Evolutionary conservation across 2,113 vertebrate genomes (phyloP), one percentile per base, ranked within the genome.

Genomic region (Mirounga angustirostris): DNA sequence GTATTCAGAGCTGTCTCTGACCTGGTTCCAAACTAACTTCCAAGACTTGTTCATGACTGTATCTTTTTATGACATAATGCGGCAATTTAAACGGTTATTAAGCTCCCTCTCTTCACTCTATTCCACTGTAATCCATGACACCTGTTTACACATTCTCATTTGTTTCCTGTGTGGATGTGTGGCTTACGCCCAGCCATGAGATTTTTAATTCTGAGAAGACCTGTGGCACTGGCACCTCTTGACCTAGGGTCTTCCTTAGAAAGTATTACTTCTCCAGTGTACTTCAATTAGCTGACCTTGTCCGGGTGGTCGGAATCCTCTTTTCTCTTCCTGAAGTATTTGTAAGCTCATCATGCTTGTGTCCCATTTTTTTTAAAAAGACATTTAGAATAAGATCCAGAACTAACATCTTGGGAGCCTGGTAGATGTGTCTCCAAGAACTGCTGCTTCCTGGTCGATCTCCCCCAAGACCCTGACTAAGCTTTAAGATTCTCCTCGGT

Each of bases 251-350:
- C 54, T 95, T 78, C 84, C 54, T 74, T 82, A 58, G n/a, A 74
- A 86, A 93, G 21, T 50, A 30, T 71, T 50, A 33, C 40, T 43
- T 81, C 43, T n/a, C 26, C 18, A 8, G 63, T 30, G 40, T 67
- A 79, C 89, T 83, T 97, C 50, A 81, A n/a, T 54, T 33, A 81
- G 63, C 85, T n/a, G 91, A 76, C 63, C 36, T 90, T 43, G 24
- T 65, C 30, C 81, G 80, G 50, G 61, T 85, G 61, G 30, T 73
- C 58, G 59, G 36, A 56, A 36, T 63, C 28, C 33, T 86, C 73
- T 89, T 71, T 69, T 69, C 61, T 80, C 30, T 80, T 90, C 56
- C 50, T 26, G 59, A 87, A 59, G 21, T 40, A 59, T 73, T 65
- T 43, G 19, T n/a, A 81, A 76, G 65, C 2, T 86, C 22, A 91